Evolutionary conservation across 2,888 invertebrate species (phyloP), one percentile per base, ranked within the genome.

Genomic region (Amblyteles armatorius): DNA sequence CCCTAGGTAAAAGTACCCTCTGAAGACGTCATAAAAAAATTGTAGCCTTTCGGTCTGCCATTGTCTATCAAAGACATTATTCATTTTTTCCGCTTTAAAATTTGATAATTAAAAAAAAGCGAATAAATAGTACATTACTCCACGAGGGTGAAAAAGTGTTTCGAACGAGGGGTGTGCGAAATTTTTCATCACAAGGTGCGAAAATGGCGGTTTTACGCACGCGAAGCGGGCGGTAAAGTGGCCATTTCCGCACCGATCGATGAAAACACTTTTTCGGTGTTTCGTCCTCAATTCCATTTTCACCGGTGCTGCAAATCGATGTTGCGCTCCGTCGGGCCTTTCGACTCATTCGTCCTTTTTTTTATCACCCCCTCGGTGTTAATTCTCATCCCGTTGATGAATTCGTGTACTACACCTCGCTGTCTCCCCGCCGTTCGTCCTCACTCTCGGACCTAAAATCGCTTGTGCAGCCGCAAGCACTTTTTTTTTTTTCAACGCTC

Each of bases 371-470:
- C 57, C 55, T 57, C 57, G 57, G 57, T 57, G 33, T 71, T n/a
- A 72, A 72, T 26, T 68, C 29, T 71, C 57, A 29, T 52, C 7
- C 52, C 33, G 52, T 19, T 40, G 36, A 36, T 63, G 44, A 48
- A 73, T 73, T 74, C 74, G 29, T 48, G 29, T 19, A 40, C 63
- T 6, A 33, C 29, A 16, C 16, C 16, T 29, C 29, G 60, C 52
- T 19, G n/a, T n/a, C 19, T 52, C 19, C 19, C 6, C 9, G 57
- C 22, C 57, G 57, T 57, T 57, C 57, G 57, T 13, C 9, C 22
- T 26, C 57, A 55, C 22, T 22, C 19, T 2, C 57, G 26, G 11
- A 57, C 26, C 11, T 16, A 9, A 26, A 11, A 57, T 19, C 57
- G 26, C 57, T 57, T 26, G 11, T 57, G 26, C 57, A 57, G 11